Conservation (phyloP, 2,113 vertebrate genomes). For the Cololabis saira region DNA sequence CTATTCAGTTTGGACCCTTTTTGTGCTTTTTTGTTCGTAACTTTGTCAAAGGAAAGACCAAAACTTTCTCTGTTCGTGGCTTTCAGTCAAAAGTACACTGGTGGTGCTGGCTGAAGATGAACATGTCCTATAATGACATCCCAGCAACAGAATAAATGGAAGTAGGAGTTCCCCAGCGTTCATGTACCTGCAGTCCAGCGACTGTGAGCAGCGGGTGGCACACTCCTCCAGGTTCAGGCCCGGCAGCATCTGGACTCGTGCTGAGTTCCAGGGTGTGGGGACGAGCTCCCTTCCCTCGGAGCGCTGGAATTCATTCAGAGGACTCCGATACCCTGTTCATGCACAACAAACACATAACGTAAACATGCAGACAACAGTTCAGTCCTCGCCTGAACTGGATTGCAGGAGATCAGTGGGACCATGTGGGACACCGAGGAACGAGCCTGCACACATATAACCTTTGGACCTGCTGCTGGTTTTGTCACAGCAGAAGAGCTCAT, state of each 20-base stretch:
- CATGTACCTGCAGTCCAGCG: slow-evolving; percentile 85
- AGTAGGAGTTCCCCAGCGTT: not conserved
- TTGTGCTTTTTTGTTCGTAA: too few species aligned
- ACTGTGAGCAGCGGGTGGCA: slow-evolving; percentile 83
- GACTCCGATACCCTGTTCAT: slow-evolving; percentile 85
- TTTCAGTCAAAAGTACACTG: too few species aligned
- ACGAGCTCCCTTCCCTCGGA: slow-evolving; percentile 87
- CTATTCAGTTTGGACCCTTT: too few species aligned
- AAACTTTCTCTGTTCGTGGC: too few species aligned
- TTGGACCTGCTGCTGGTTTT: slow-evolving; percentile 62
- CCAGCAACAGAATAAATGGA: too few species aligned
- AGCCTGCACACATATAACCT: slow-evolving; percentile 71
- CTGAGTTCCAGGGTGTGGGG: slow-evolving; percentile 51
- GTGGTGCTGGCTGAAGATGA: too few species aligned
- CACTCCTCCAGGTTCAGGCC: slow-evolving; percentile 85
- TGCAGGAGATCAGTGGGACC: slow-evolving; percentile 37
- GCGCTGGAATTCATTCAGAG: slow-evolving; percentile 93
- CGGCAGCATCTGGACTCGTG: slow-evolving; percentile 39
- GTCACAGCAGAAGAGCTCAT: slow-evolving; percentile 17
- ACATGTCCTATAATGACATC: too few species aligned
- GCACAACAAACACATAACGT: slow-evolving; percentile 25
- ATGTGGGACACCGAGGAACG: slow-evolving; percentile 49
- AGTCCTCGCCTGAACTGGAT: not conserved
- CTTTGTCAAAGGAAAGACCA: too few species aligned
- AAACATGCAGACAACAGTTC: not conserved